Base-by-base conservation (phyloP, 1,140 invertebrate species). In the Ridgeia piscesae region DNA sequence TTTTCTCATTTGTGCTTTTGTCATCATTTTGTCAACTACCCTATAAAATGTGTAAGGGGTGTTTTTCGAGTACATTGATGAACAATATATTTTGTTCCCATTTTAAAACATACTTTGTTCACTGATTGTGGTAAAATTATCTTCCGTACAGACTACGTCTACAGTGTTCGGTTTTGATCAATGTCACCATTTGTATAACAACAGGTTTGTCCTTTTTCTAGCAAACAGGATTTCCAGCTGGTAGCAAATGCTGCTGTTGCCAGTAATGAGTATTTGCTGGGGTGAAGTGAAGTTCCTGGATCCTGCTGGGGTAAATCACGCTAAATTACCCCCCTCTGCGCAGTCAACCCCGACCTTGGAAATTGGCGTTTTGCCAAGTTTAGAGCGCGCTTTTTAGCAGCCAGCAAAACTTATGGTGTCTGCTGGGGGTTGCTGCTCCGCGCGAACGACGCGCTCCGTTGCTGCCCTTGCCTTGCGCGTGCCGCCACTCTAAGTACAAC, bases 221-320 rank as follows among this genome's bases (percentile, higher is more conserved):
- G 4, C 58, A 77, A 77, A 77, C 58, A 77, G 58, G 58, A 77
- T 27, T 21, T 21, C 6, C 58, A 77, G 58, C 58, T 77, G 58
- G 58, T 77, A 27, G 58, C 58, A 77, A 77, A 17, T 77, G 58
- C 58, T 31, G 27, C 58, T 77, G 58, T 77, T 77, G 8, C 58
- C 58, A 77, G 58, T 77, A 77, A 77, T 77, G 58, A 77, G 58
- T 77, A 21, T 77, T 77, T 77, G 58, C 58, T 77, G 27, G 58
- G 58, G 6, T 77, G 58, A 77, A 77, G 6, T 77, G 58, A 77
- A 77, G 58, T 77, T 77, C 58, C 58, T 77, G 58, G 58, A 77
- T 77, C 58, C 58, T 77, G 58, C 58, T 77, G 58, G 58, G 58
- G 58, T 77, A 77, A 77, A 77, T 77, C 58, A 77, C 58, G 58